A percentile compares a stretch with the other conserved stretches of the same genome.
These are phyloP conservation scores for Phaethornis superciliosus DNA, from an alignment of 2,113 vertebrate genomes.

Conservation along the genomic window DNA sequence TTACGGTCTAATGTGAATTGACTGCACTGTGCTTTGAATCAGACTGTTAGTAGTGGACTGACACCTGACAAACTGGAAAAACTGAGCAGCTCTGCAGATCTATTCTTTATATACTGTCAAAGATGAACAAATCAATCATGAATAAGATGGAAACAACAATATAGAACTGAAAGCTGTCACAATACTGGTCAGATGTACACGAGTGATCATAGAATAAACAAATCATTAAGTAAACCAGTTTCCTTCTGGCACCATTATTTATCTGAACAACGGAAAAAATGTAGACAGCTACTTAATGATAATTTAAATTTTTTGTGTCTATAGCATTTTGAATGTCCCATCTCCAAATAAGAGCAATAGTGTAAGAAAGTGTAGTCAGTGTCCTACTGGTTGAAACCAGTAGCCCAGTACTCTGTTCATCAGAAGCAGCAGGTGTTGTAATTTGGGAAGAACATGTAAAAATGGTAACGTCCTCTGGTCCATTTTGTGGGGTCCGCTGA, in stretches of 20 bases:
- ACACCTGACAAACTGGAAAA: conserved; percentile 54
- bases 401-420: neutral
- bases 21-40: conserved; percentile 1
- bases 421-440: neutral
- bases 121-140: conserved; percentile 50
- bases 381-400: neutral
- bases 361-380: neutral
- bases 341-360: neutral
- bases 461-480: neutral
- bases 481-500: neutral
- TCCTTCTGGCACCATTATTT: conserved; percentile 32
- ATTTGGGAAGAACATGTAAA: neutral
- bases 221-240: conserved; percentile 56
- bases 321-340: rapidly evolving
- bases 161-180: conserved; percentile 56
- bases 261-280: conserved; percentile 4
- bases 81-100: conserved; percentile 47
- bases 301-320: neutral
- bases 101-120: conserved; percentile 35
- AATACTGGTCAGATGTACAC: conserved; percentile 59
- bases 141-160: conserved; percentile 45
- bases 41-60: conserved; percentile 32
- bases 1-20: conserved; percentile 1
- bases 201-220: conserved; percentile 59
- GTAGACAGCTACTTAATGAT: neutral